These are phyloP conservation scores for Abrostola tripartita DNA, from an alignment of 2,888 invertebrate genomes.

Conservation along the genomic window DNA sequence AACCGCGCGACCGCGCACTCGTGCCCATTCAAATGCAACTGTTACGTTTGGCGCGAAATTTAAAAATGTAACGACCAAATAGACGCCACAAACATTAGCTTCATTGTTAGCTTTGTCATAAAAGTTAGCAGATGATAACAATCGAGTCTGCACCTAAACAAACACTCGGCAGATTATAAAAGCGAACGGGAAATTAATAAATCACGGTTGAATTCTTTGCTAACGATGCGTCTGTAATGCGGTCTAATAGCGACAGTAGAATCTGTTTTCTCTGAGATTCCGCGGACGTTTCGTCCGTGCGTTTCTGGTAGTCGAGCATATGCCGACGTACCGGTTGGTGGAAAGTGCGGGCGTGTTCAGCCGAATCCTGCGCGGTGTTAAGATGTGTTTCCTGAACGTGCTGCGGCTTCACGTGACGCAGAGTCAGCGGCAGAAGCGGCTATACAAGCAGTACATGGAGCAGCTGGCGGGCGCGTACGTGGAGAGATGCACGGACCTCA, in stretches of 20 bases:
- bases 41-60: conserved; percentile 62
- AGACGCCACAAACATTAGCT: conserved; percentile 35
- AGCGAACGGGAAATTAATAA: conserved; percentile 65
- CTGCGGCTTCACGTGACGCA: conserved; percentile 87
- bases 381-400: conserved; percentile 89
- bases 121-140: conserved; percentile 79
- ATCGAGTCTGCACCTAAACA: conserved; percentile 25
- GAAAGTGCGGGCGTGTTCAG: conserved; percentile 64
- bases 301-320: conserved; percentile 69
- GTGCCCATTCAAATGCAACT: conserved; percentile 50
- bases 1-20: conserved; percentile 72
- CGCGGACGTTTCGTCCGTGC: conserved; percentile 57
- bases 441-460: conserved; percentile 86
- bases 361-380: conserved; percentile 64
- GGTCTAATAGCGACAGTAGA: conserved; percentile 67
- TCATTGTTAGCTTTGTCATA: conserved; percentile 79
- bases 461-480: conserved; percentile 84
- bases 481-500: conserved; percentile 78
- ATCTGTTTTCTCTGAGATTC: conserved; percentile 78
- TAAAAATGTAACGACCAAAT: conserved; percentile 43
- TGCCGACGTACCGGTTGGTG: conserved; percentile 78
- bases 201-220: conserved; percentile 69
- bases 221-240: conserved; percentile 70
- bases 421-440: conserved; percentile 83
- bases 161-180: conserved; percentile 37